Conservation (phyloP, 2,797 vertebrate genomes). For the Salarias fasciatus region DNA sequence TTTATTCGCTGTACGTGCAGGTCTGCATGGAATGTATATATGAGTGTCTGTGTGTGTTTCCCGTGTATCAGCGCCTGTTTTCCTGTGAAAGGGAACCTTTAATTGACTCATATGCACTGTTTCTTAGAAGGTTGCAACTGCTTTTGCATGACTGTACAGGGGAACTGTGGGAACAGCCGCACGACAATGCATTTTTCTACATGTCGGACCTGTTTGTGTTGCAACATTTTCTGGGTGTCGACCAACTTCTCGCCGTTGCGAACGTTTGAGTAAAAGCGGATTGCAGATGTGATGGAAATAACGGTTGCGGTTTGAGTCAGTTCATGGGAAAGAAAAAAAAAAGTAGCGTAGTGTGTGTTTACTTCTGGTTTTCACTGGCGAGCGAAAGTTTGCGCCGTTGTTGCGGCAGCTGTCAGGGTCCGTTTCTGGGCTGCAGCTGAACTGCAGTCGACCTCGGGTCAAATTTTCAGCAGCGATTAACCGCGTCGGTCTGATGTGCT, state of each 20-base stretch:
- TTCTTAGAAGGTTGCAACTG: conserved; percentile 42
- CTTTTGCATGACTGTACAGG: conserved; percentile 36
- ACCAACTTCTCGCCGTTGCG: conserved; percentile 23
- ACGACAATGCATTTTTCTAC: conserved; percentile 44
- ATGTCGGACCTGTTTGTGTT: conserved; percentile 53
- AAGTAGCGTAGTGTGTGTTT: conserved; percentile 3
- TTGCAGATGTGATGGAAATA: conserved; percentile 35
- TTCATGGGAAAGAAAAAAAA: conserved; percentile 31
- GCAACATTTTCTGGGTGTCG: conserved; percentile 60
- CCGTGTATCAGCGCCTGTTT: too few relatives aligned
- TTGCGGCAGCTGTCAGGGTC: conserved; percentile 33
- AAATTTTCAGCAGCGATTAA: conserved; percentile 21
- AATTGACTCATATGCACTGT: too few relatives aligned
- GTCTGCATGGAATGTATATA: too few relatives aligned
- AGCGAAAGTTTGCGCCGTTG: conserved; percentile 17
- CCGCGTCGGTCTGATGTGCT: conserved; percentile 30
- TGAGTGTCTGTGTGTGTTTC: too few relatives aligned
- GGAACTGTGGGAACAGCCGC: conserved; percentile 58
- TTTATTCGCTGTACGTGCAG: too few relatives aligned
- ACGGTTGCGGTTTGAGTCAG: conserved; percentile 26
- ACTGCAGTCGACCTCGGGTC: conserved; percentile 47
- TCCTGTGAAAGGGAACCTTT: too few relatives aligned
- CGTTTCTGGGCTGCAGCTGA: conserved; percentile 35
- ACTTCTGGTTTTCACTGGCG: conserved; percentile 27
- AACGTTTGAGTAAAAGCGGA: conserved; percentile 34